phyloP scores from a whole-genome alignment of 92 coral and sea anemone genomes.

The Epizoanthus stellaris region DNA sequence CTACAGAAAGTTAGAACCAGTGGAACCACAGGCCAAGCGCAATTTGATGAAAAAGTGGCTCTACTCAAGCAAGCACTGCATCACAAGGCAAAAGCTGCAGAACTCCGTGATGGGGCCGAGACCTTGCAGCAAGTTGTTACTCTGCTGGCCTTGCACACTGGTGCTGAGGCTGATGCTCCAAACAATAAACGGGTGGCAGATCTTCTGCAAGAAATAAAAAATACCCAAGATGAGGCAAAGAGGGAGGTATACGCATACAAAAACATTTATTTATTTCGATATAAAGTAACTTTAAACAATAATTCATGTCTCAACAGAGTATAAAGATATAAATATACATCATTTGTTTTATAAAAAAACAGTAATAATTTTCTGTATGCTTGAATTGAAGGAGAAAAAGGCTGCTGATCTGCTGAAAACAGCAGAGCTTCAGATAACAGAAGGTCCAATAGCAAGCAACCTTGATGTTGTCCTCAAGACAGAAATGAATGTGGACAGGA shows the following conservation, averaged over 20 bases:
- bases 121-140: background rate
- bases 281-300: too few relatives aligned
- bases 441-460: slow-evolving; percentile 21
- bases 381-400: slow-evolving; percentile 29
- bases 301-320: too few relatives aligned
- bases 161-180: background rate
- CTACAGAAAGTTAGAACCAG: background rate
- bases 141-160: background rate
- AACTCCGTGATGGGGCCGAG: background rate
- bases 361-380: too few relatives aligned
- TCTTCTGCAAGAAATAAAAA: slow-evolving; percentile 6
- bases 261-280: too few relatives aligned
- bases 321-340: too few relatives aligned
- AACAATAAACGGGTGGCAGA: background rate
- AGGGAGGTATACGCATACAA: background rate
- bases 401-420: slow-evolving; percentile 29
- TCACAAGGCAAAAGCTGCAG: background rate
- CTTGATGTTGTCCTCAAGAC: slow-evolving; percentile 22
- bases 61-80: background rate
- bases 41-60: background rate
- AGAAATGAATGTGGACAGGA: slow-evolving; percentile 36
- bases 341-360: too few relatives aligned
- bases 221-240: slow-evolving; percentile 6
- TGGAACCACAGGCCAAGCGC: background rate
- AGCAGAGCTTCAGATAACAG: slow-evolving; percentile 9